These are phyloP conservation scores for Blastobasis adustella DNA, from an alignment of 2,888 invertebrate genomes.

Conservation along the genomic window DNA sequence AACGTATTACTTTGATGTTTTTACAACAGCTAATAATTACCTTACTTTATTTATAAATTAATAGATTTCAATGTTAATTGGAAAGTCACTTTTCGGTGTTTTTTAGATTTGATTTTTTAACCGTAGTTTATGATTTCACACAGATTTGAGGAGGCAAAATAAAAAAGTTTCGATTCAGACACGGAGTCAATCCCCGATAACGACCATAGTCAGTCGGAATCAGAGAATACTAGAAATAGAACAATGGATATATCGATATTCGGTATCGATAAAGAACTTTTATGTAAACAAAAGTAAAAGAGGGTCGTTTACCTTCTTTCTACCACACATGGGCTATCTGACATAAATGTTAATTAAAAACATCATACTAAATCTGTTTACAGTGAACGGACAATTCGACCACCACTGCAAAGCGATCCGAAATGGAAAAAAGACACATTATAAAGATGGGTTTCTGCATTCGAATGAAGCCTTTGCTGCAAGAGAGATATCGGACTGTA, in stretches of 20 bases:
- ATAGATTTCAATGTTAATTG: background rate
- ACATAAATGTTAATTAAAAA: too few species aligned
- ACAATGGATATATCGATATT: too few species aligned
- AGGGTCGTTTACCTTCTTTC: too few species aligned
- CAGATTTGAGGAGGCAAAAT: background rate
- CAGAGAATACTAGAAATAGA: too few species aligned
- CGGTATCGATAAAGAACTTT: too few species aligned
- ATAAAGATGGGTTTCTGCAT: background rate
- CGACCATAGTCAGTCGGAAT: too few species aligned
- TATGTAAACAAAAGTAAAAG: too few species aligned
- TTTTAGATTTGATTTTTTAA: background rate
- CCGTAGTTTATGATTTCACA: background rate
- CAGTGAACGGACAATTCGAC: background rate
- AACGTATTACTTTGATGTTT: background rate
- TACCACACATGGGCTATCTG: too few species aligned
- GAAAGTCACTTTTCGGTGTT: background rate
- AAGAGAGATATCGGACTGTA: constrained; percentile 12
- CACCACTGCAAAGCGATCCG: background rate
- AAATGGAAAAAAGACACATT: background rate
- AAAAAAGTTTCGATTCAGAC: too few species aligned
- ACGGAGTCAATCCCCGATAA: too few species aligned
- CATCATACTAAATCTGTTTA: too few species aligned
- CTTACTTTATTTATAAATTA: background rate
- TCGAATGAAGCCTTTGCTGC: constrained; percentile 6
- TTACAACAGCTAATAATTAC: background rate